phyloP scores from a whole-genome alignment of 2,888 invertebrate genomes.

The Chrysomela aeneicollis region DNA sequence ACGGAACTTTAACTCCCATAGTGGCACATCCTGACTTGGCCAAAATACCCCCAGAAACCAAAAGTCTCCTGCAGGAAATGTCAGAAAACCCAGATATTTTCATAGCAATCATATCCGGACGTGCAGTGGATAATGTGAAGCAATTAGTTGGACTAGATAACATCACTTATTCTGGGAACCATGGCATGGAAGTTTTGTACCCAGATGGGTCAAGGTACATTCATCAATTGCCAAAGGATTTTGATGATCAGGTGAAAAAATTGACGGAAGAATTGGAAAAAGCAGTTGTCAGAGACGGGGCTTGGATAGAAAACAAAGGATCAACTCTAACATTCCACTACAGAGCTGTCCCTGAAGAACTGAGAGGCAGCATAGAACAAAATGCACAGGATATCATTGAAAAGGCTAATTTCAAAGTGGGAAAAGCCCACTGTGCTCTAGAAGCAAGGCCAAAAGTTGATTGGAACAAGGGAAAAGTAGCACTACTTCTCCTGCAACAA shows the following conservation, averaged over 20 bases:
- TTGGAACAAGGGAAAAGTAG: constrained; percentile 90
- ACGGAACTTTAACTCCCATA: constrained; percentile 87
- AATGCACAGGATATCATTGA: constrained; percentile 76
- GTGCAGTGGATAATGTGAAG: constrained; percentile 86
- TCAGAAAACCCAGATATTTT: constrained; percentile 85
- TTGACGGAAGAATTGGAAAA: constrained; percentile 82
- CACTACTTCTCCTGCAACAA: constrained; percentile 85
- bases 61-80: constrained; percentile 78
- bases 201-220: constrained; percentile 89
- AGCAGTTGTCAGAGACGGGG: constrained; percentile 83
- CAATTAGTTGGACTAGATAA: constrained; percentile 89
- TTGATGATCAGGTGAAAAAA: constrained; percentile 78
- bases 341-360: constrained; percentile 77
- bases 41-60: constrained; percentile 83
- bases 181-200: constrained; percentile 85
- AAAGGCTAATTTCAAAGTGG: constrained; percentile 78
- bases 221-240: constrained; percentile 86
- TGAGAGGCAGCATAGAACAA: constrained; percentile 69
- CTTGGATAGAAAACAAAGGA: constrained; percentile 92
- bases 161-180: constrained; percentile 89
- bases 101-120: constrained; percentile 84
- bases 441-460: constrained; percentile 90
- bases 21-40: constrained; percentile 90
- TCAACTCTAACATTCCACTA: constrained; percentile 86
- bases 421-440: constrained; percentile 82